Base-by-base conservation (phyloP, 2,888 invertebrate genomes). In the Cataglyphis livida region DNA sequence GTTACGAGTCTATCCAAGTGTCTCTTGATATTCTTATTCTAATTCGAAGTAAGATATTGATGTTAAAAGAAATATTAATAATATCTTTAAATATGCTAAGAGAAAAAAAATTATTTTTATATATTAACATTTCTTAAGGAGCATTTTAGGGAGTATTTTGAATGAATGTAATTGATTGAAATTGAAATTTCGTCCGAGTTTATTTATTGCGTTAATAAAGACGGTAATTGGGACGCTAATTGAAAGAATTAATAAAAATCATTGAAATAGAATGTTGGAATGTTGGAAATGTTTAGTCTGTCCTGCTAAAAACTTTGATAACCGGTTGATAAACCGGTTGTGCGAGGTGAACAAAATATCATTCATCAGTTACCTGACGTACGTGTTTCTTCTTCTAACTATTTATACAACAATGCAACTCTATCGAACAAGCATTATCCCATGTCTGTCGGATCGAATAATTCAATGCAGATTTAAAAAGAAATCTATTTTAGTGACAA, bases 321-420 rank as follows among this genome's bases (percentile, higher is more conserved):
- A 28, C 25, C 25, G 25, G 79, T 76, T 35, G 86, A 76, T 81
- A 84, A 89, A 89, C 89, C 89, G 89, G 89, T 89, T 83, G 78
- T 65, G 32, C 32, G 32, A 35, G 82, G 71, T 78, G 65, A 35
- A 71, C 83, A 82, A 89, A 85, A 88, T 89, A 84, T 89, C 89
- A 89, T 81, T 87, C 83, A 82, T 70, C 61, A 66, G 41, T 76
- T 76, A 41, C 70, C 10, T 54, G 38, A 38, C n/a, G 12, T 54
- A 57, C 54, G 18, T 68, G 54, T n/a, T 66, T 38, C 66, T 3
- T 54, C 54, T 54, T 54, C 54, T 38, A 54, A 76, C 10, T 41
- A 28, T 44, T 38, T 38, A 44, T 64, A 81, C 74, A 84, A 84
- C 75, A 76, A 41, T n/a, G 70, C 75, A 57, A 75, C 62, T 82